Evolutionary conservation across 2,888 invertebrate genomes (phyloP).

Genomic region (Caenorhabditis afra): DNA sequence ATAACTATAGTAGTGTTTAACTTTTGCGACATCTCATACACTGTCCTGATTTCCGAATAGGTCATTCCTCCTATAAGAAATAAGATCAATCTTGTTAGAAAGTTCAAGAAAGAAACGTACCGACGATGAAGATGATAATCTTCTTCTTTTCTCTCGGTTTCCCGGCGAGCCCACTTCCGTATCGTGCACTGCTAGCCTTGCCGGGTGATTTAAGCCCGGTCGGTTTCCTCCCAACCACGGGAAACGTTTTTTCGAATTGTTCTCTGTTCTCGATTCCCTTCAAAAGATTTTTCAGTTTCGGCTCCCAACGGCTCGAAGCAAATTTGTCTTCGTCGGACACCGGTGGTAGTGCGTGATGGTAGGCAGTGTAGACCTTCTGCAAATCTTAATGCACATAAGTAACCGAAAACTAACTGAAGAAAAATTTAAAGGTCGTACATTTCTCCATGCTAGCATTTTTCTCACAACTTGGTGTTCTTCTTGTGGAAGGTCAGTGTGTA

Average conservation of each 20-base stretch:
- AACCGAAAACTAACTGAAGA: background rate
- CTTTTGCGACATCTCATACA: constrained; percentile 93
- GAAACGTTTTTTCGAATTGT: constrained; percentile 26
- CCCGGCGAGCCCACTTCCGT: constrained; percentile 17
- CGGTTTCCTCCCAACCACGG: constrained; percentile 5
- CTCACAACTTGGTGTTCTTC: constrained; percentile 7
- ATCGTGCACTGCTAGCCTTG: constrained; percentile 29
- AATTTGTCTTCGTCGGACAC: constrained; percentile 25
- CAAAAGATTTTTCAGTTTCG: constrained; percentile 22
- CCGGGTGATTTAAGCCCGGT: background rate
- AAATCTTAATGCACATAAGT: background rate
- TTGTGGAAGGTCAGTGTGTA: constrained; percentile 32
- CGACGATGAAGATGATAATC: constrained; percentile 36
- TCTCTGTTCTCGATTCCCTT: constrained; percentile 2
- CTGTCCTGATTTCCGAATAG: constrained; percentile 96
- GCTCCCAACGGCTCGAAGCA: constrained; percentile 41
- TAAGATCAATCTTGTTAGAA: too few relatives aligned
- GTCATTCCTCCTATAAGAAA: constrained; percentile 94
- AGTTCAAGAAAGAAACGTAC: too few relatives aligned
- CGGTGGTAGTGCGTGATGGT: constrained; percentile 6
- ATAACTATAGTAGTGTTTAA: constrained; percentile 18
- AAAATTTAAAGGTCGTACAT: constrained; percentile 1
- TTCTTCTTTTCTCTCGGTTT: constrained; percentile 29
- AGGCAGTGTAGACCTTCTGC: background rate
- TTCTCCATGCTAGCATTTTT: constrained; percentile 39